Evolutionary conservation across 2,888 invertebrate genomes (phyloP).

Genomic region (Polietes domitor): DNA sequence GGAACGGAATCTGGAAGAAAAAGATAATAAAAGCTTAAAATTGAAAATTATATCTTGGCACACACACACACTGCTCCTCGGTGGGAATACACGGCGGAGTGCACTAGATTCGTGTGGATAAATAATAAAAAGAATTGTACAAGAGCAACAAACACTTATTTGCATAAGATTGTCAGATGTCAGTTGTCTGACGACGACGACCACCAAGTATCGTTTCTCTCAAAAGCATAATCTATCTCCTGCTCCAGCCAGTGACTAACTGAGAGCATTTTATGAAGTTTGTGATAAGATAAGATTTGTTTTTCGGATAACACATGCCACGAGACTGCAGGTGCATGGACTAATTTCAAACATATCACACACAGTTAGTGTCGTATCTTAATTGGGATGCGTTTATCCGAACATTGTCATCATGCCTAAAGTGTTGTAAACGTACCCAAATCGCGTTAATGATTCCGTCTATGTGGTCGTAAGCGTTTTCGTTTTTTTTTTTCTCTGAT

Average conservation of each 20-base stretch:
- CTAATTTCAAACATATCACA: not conserved
- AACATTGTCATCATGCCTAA: not conserved
- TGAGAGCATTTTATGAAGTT: not conserved
- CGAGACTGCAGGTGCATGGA: not conserved
- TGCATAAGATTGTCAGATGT: not conserved
- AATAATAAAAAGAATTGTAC: too few relatives aligned
- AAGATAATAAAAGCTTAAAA: not conserved
- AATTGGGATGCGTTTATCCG: not conserved
- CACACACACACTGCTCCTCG: too few relatives aligned
- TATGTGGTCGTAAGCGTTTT: not conserved
- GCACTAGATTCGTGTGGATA: too few relatives aligned
- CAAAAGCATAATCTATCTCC: not conserved
- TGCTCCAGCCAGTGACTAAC: not conserved
- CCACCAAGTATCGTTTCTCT: not conserved
- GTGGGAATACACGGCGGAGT: too few relatives aligned
- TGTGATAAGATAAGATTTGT: not conserved
- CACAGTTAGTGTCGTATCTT: not conserved
- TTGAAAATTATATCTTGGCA: too few relatives aligned
- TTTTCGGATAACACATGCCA: not conserved
- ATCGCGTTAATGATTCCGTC: not conserved
- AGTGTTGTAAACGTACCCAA: not conserved
- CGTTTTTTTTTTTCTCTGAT: not conserved
- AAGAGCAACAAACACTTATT: not conserved
- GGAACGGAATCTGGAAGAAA: conserved; percentile 12
- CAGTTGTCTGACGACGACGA: too few relatives aligned